These are phyloP conservation scores for Callithrix jacchus DNA, from an alignment of 2,113 vertebrate species.

Conservation along the genomic window DNA sequence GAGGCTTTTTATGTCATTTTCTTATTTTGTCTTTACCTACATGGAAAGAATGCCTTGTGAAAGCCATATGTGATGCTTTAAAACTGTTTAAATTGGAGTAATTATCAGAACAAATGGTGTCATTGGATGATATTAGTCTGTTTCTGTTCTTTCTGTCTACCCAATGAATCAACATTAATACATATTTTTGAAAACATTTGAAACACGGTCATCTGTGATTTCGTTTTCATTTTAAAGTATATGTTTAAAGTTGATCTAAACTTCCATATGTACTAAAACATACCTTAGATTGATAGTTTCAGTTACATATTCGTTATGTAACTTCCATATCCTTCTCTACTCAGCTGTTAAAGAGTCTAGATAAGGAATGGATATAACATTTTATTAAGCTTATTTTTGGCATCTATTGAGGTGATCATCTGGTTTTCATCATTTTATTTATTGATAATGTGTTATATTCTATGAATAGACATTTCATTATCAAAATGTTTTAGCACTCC, in stretches of 20 bases:
- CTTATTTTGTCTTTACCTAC: constrained; percentile 78
- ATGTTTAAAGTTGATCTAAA: background rate
- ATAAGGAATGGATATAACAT: background rate
- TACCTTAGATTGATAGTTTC: background rate
- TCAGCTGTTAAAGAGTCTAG: background rate
- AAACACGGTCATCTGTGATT: constrained; percentile 39
- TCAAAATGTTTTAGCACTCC: background rate
- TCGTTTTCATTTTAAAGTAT: constrained; percentile 44
- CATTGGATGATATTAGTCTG: constrained; percentile 80
- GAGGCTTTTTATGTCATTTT: constrained; percentile 76
- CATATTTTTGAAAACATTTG: constrained; percentile 68
- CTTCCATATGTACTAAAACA: background rate
- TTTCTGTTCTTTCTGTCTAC: constrained; percentile 78
- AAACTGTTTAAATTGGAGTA: constrained; percentile 81
- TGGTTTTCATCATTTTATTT: constrained; percentile 44
- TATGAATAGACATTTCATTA: background rate
- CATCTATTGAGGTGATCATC: constrained; percentile 25
- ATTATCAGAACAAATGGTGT: constrained; percentile 83
- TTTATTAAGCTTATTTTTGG: background rate
- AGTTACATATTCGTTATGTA: background rate
- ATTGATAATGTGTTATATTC: background rate
- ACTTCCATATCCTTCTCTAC: background rate
- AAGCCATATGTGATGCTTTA: constrained; percentile 75
- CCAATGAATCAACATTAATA: constrained; percentile 74
- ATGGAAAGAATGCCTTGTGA: constrained; percentile 75